Percentiles rank a stretch among this genome's conserved stretches.
Conservation (phyloP, 2,888 invertebrate species). For the Leptura quadrifasciata region DNA sequence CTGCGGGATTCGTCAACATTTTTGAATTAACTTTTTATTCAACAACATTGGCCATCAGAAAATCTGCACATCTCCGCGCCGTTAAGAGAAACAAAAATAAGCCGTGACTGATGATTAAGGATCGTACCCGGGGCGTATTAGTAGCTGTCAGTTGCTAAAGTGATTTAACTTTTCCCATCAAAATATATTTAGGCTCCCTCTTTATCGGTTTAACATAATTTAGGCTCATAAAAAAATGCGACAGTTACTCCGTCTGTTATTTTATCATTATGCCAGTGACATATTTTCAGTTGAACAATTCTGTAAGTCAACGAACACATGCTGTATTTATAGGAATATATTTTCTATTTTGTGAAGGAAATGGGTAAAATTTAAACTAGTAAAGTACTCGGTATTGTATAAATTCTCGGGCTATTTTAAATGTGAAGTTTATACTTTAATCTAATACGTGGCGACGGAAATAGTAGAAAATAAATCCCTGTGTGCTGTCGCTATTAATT, state of each 20-base stretch:
- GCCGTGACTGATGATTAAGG: background rate
- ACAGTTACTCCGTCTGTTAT: background rate
- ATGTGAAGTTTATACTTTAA: background rate
- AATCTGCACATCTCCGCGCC: background rate
- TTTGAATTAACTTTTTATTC: too few species aligned
- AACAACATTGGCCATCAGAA: background rate
- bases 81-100: background rate
- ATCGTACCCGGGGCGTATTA: background rate
- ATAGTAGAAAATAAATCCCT: background rate
- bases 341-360: too few species aligned
- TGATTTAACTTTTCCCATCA: background rate
- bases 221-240: background rate
- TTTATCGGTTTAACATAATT: background rate
- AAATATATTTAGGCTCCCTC: background rate
- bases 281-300: background rate
- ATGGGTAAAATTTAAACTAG: background rate
- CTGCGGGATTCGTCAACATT: too few species aligned
- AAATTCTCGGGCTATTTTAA: background rate
- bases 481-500: background rate
- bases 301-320: too few species aligned
- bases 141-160: background rate
- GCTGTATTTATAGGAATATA: too few species aligned
- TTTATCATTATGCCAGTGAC: background rate
- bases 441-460: background rate
- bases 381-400: background rate